A percentile compares a stretch with the other conserved stretches of the same genome.
phyloP scores from a whole-genome alignment of 2,797 vertebrate species.

The Myotis vivesi region DNA sequence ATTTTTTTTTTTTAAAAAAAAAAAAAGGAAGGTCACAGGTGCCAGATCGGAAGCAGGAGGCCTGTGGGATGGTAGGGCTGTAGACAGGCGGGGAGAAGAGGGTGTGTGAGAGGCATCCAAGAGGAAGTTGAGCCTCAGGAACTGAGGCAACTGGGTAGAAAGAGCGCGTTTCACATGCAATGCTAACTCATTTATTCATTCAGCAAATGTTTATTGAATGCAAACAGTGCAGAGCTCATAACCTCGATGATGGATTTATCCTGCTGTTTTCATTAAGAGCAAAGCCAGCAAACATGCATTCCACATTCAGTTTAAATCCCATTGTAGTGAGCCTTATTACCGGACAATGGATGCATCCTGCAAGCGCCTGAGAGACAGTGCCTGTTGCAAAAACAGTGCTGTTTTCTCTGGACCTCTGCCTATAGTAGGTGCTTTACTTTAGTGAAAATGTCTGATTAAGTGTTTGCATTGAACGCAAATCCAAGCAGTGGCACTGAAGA shows the following conservation, averaged over 20 bases:
- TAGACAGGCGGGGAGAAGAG: neutral
- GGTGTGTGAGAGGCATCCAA: neutral
- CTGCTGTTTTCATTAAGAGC: neutral
- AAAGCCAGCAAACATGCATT: rapidly evolving
- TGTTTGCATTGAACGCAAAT: neutral
- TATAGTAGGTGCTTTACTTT: neutral
- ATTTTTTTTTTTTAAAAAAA: too few species aligned
- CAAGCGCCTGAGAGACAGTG: neutral
- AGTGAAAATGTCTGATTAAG: neutral
- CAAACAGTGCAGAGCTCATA: neutral
- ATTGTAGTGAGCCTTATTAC: rapidly evolving
- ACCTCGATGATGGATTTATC: neutral
- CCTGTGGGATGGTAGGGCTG: neutral
- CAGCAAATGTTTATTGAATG: neutral
- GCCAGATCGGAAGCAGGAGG: neutral
- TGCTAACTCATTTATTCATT: neutral
- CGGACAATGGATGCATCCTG: rapidly evolving
- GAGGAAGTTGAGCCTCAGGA: neutral
- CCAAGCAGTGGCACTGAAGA: neutral
- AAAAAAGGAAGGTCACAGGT: neutral
- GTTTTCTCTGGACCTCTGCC: neutral
- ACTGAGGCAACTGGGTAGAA: neutral
- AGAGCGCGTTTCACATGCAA: neutral
- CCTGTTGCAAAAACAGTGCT: neutral
- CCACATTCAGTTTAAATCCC: neutral